These are phyloP conservation scores for Esox lucius DNA, from an alignment of 2,797 vertebrate genomes.

Conservation along the genomic window DNA sequence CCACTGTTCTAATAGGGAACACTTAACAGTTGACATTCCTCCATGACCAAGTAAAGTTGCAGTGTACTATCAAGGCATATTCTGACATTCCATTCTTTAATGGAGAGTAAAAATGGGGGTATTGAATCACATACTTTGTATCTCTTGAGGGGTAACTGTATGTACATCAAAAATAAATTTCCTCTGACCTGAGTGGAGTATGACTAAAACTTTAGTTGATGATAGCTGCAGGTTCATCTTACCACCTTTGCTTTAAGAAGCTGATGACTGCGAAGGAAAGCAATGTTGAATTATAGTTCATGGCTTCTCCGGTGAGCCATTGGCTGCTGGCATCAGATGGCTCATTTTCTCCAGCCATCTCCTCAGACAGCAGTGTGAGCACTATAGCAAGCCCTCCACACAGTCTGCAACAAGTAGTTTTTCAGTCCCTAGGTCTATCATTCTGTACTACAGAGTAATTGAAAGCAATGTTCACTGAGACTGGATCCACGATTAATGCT, in stretches of 20 bases:
- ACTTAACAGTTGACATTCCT: neutral
- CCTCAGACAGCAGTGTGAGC: neutral
- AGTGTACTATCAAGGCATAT: neutral
- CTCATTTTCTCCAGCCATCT: neutral
- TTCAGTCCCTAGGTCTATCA: no score
- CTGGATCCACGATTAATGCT: no score
- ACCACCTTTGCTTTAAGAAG: neutral
- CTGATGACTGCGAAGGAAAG: neutral
- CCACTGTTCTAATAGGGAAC: slow-evolving; percentile 8
- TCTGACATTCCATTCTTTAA: neutral
- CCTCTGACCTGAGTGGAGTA: neutral
- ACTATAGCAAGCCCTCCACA: neutral
- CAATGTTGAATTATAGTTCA: neutral
- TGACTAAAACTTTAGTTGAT: neutral
- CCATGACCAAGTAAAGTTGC: neutral
- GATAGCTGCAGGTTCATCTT: neutral
- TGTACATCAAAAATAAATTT: neutral
- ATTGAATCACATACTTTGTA: neutral
- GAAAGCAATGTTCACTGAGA: no score
- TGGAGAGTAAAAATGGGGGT: neutral
- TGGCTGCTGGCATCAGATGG: neutral
- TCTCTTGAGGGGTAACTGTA: neutral
- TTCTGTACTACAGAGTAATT: no score
- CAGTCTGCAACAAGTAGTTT: neutral
- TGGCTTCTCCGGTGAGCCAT: neutral